These are phyloP conservation scores for Aegithalos caudatus DNA, from an alignment of 2,113 vertebrate genomes.

Conservation along the genomic window DNA sequence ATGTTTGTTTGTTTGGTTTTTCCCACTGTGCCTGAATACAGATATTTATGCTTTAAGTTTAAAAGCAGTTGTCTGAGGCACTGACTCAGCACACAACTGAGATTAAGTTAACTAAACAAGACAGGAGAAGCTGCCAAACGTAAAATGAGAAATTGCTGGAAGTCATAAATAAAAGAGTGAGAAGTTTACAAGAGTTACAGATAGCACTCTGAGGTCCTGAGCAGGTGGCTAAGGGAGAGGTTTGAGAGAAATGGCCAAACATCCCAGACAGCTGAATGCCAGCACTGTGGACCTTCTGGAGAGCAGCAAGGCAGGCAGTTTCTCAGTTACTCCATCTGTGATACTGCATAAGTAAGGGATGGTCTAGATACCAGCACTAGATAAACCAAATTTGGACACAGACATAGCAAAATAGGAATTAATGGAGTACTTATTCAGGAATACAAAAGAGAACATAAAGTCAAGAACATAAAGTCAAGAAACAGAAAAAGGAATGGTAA, in stretches of 20 bases:
- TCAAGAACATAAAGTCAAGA: too few species aligned
- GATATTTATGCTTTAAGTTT: background rate
- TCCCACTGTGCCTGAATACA: background rate
- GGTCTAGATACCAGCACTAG: background rate
- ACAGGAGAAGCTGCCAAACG: background rate
- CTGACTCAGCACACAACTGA: background rate
- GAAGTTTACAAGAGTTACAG: background rate
- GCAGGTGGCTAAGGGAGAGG: background rate
- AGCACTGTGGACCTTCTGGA: background rate
- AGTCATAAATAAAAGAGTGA: background rate
- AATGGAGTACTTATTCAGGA: background rate
- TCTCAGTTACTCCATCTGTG: background rate
- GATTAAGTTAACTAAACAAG: background rate
- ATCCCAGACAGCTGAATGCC: background rate
- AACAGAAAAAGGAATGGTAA: background rate
- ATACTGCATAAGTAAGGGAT: rapidly evolving
- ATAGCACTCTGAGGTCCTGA: background rate
- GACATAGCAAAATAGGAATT: background rate
- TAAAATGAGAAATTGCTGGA: background rate
- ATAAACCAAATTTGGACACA: background rate
- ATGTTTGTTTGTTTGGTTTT: background rate
- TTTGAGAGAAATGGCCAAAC: background rate
- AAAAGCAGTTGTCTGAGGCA: background rate
- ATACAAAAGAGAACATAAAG: too few species aligned
- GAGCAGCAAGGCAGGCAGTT: background rate